phyloP scores from a whole-genome alignment of 1,140 invertebrate species.

The Brachionus calyciflorus region DNA sequence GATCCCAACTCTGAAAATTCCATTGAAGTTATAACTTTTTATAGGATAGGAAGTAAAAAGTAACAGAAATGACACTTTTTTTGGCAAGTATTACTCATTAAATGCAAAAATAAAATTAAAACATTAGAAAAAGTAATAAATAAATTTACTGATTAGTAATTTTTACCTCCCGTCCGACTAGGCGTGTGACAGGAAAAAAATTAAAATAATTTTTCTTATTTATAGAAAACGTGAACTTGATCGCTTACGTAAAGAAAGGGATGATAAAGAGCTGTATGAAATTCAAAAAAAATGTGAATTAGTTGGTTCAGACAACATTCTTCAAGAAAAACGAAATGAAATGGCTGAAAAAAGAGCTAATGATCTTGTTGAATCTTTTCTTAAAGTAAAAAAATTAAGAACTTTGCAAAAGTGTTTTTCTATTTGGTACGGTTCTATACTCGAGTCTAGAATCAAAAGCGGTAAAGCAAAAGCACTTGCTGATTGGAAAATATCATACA shows the following conservation, averaged over 20 bases:
- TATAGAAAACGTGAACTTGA: background rate
- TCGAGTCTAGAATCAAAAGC: constrained; percentile 53
- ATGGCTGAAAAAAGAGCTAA: constrained; percentile 37
- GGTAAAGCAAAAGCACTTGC: constrained; percentile 57
- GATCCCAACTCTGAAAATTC: no score
- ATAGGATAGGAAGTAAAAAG: no score
- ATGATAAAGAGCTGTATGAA: background rate
- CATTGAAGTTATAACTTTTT: no score
- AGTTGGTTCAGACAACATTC: background rate
- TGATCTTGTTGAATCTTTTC: constrained; percentile 11
- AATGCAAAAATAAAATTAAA: no score
- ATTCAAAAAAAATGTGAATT: constrained; percentile 21
- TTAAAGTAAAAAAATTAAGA: constrained; percentile 12
- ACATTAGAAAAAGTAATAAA: no score
- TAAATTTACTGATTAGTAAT: no score
- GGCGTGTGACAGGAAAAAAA: no score
- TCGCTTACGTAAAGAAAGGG: background rate
- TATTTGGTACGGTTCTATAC: constrained; percentile 56
- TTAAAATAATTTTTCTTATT: no score
- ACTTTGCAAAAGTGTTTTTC: constrained; percentile 55
- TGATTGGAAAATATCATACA: constrained; percentile 55
- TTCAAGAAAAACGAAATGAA: constrained; percentile 17
- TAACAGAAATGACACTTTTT: no score
- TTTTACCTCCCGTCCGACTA: no score
- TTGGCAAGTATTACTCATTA: no score